Evolutionary conservation across 2,113 vertebrate genomes (phyloP).

Genomic region (Pteropus alecto): DNA sequence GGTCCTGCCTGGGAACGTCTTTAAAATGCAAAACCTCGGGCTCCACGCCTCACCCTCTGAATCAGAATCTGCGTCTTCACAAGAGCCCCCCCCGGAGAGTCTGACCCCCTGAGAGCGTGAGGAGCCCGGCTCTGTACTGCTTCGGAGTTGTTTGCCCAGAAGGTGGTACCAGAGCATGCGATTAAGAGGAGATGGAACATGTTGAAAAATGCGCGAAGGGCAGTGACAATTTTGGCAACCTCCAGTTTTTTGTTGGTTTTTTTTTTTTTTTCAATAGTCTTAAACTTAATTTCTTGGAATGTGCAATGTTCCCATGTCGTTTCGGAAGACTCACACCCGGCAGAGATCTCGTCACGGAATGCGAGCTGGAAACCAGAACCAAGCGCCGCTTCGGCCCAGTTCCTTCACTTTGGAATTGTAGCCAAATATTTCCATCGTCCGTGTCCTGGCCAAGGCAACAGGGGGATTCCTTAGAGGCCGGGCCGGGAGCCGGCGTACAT

Average conservation of each 20-base stretch:
- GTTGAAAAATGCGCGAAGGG: neutral
- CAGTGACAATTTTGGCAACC: neutral
- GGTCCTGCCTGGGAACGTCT: neutral
- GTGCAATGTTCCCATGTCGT: rapidly evolving
- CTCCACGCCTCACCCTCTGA: neutral
- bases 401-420: no score
- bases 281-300: neutral
- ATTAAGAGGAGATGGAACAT: neutral
- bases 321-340: neutral
- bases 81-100: rapidly evolving
- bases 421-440: neutral
- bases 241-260: neutral
- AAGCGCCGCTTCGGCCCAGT: neutral
- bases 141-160: neutral
- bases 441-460: neutral
- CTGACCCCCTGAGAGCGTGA: no score
- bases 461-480: neutral
- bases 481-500: neutral
- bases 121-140: neutral
- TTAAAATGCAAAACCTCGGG: neutral
- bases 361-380: neutral
- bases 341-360: neutral
- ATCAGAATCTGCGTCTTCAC: neutral
- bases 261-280: neutral
- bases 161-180: neutral